Evolutionary conservation across 2,888 invertebrate genomes (phyloP), one percentile per base, ranked within the genome.

Genomic region (Periphyllus acericola): DNA sequence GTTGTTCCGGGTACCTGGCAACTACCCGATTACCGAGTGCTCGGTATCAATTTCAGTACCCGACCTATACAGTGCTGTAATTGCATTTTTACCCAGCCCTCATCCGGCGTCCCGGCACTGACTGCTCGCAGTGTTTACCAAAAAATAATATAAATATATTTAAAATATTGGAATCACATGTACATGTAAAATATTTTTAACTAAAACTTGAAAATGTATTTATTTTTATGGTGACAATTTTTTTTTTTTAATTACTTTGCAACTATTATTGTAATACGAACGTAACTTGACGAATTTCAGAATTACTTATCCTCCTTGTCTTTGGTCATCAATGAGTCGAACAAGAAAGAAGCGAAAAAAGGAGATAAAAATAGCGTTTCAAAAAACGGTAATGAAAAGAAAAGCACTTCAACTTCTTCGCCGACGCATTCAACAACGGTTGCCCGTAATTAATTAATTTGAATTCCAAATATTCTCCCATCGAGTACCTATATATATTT

Each of bases 261-360:
- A 55, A 0, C 8, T 1, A 0, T 4, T 3, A 9, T 2, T n/a
- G 0, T 9, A 72, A 72, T 29, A 19, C 11, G 9, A 34, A 60
- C 29, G 19, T 1, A 21, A 36, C 40, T n/a, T 4, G n/a, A 52
- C 25, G 17, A 25, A 25, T 84, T 85, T 85, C 68, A 85, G 84
- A n/a, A 78, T 2, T 85, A 78, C n/a, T 34, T 85, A 6, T 85
- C 84, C 19, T 68, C 66, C 8, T 5, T 14, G 34, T 19, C 25
- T 9, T 5, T 19, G n/a, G 46, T 32, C 25, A 19, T 78, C 29
- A 83, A 52, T 19, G 84, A 85, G 21, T n/a, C 84, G 3, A 68
- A 85, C 14, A 68, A 78, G n/a, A 78, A 85, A 25, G 76, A 76
- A 66, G 34, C 32, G 9, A 68, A 85, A 21, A 78, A 78, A 46